phyloP scores from a whole-genome alignment of 1,140 invertebrate species.

The Monochamus saltuarius region DNA sequence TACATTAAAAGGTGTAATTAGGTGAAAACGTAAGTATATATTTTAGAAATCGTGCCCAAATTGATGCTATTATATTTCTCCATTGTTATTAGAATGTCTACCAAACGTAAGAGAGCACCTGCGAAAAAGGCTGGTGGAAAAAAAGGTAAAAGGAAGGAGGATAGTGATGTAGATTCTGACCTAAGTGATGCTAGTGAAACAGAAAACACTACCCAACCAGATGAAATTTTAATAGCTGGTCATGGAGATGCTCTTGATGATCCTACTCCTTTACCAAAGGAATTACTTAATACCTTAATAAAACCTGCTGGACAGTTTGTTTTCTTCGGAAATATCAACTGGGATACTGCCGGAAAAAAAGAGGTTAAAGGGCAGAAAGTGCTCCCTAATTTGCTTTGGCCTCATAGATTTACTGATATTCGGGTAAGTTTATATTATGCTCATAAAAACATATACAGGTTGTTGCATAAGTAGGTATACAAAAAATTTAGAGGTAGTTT shows the following conservation, averaged over 20 bases:
- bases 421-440: slow-evolving; percentile 51
- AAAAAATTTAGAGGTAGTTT: no score
- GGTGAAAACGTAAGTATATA: slow-evolving; percentile 11
- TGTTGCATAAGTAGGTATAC: no score
- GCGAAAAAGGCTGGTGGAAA: slow-evolving; percentile 45
- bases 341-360: slow-evolving; percentile 63
- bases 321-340: slow-evolving; percentile 64
- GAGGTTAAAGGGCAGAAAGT: slow-evolving; percentile 58
- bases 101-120: slow-evolving; percentile 49
- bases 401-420: slow-evolving; percentile 64
- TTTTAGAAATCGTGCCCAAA: not conserved
- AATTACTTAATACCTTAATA: slow-evolving; percentile 61
- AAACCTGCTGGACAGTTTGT: slow-evolving; percentile 62
- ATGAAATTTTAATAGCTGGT: slow-evolving; percentile 56
- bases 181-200: slow-evolving; percentile 52
- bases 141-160: slow-evolving; percentile 54
- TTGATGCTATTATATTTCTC: not conserved
- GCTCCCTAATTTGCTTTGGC: slow-evolving; percentile 65
- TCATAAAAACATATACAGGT: no score
- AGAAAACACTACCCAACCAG: slow-evolving; percentile 50
- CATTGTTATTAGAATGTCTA: slow-evolving; percentile 30
- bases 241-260: slow-evolving; percentile 54
- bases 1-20: not conserved
- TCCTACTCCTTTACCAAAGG: slow-evolving; percentile 57
- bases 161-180: slow-evolving; percentile 57